Percentiles rank a stretch among this genome's conserved stretches.
phyloP scores from a whole-genome alignment of 2,888 invertebrate species.

The Drosophila gaucha region DNA sequence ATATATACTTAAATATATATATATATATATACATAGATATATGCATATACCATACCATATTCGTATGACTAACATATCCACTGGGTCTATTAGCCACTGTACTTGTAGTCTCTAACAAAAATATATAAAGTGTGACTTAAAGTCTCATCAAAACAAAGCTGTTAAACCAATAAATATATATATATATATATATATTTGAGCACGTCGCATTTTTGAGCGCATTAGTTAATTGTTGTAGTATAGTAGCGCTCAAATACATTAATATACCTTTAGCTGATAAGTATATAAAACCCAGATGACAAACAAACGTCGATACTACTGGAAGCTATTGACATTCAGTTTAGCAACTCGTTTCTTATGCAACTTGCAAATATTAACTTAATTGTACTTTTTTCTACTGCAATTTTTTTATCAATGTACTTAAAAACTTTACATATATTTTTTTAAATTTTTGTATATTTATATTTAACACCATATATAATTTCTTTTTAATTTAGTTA shows the following conservation, averaged over 20 bases:
- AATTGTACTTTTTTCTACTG: slow-evolving; percentile 2
- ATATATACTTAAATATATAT: not conserved
- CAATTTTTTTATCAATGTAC: slow-evolving; percentile 7
- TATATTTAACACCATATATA: too few relatives aligned
- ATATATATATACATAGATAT: not conserved
- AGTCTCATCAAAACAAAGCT: slow-evolving; percentile 64
- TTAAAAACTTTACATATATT: not conserved
- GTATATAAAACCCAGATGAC: not conserved
- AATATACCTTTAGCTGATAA: slow-evolving; percentile 26
- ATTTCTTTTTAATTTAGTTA: not conserved
- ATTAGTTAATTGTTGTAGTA: slow-evolving; percentile 51
- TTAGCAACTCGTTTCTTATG: slow-evolving; percentile 18
- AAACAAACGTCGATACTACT: slow-evolving; percentile 31
- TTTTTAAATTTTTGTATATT: not conserved
- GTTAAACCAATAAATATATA: slow-evolving; percentile 38
- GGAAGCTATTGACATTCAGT: slow-evolving; percentile 38
- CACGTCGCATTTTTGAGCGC: slow-evolving; percentile 51
- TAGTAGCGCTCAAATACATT: slow-evolving; percentile 47
- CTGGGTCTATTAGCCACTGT: slow-evolving; percentile 67
- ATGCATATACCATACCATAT: slow-evolving; percentile 4
- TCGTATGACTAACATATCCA: slow-evolving; percentile 66
- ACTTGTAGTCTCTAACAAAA: slow-evolving; percentile 29
- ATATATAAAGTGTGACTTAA: slow-evolving; percentile 54
- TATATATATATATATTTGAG: slow-evolving; percentile 23
- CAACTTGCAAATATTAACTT: not conserved